A percentile compares a stretch with the other conserved stretches of the same genome.
Conservation (phyloP, 2,797 vertebrate species). For the Thamnophis elegans region DNA sequence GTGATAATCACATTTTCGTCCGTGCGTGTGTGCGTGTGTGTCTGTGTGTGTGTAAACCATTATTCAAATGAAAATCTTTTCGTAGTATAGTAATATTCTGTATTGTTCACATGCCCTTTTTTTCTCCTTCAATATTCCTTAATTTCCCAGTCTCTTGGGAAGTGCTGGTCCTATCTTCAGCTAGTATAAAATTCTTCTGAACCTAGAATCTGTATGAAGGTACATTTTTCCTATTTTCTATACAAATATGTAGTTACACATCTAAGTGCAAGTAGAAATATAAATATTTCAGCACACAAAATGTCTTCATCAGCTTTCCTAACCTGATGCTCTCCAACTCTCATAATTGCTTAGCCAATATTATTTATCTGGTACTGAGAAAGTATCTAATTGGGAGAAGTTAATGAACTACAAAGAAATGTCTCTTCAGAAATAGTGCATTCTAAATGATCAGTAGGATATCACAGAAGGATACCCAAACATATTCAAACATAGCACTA, state of each 20-base stretch:
- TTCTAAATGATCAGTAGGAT: background rate
- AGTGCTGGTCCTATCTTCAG: background rate
- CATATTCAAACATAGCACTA: background rate
- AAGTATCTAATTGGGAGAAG: background rate
- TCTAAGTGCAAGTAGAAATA: background rate
- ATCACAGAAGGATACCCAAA: background rate
- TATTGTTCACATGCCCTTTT: background rate
- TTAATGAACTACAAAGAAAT: background rate
- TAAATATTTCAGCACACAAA: background rate
- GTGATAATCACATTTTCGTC: background rate
- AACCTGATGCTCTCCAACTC: background rate
- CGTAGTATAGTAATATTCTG: too few species aligned
- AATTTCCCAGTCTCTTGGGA: background rate
- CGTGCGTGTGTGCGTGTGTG: too few species aligned
- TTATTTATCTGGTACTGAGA: background rate
- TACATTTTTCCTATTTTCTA: background rate
- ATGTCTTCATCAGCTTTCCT: background rate
- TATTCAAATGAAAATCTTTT: constrained; percentile 19
- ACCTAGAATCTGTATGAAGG: background rate
- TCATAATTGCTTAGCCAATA: background rate
- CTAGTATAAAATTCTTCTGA: background rate
- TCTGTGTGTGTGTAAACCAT: constrained; percentile 4
- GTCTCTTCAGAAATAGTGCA: background rate
- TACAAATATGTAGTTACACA: background rate
- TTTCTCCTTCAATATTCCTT: background rate